A percentile compares a stretch with the other conserved stretches of the same genome.
Evolutionary conservation across 2,797 vertebrate genomes (phyloP).

Genomic region (Pteropus rufus): DNA sequence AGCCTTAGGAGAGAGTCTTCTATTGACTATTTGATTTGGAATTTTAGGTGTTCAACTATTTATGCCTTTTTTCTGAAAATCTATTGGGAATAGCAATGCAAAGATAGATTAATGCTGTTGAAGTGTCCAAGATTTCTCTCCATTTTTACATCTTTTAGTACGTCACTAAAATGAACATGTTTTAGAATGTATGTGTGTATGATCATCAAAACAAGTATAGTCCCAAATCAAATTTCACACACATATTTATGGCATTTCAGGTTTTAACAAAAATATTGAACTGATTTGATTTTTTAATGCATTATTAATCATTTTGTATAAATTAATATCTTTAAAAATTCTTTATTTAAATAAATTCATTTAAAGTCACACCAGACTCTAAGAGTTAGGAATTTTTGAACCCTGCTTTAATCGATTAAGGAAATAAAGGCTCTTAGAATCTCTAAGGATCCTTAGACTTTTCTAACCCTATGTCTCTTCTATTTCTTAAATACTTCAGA

Average conservation of each 20-base stretch:
- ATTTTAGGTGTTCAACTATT: not conserved
- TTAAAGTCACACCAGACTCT: constrained; percentile 11
- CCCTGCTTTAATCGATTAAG: not conserved
- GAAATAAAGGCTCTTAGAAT: not conserved
- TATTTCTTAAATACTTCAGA: not conserved
- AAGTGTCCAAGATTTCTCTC: not conserved
- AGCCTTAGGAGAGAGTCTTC: not conserved
- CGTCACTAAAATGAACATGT: not conserved
- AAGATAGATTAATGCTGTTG: not conserved
- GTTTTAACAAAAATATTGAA: not conserved
- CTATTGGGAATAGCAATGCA: not conserved
- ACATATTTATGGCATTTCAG: not conserved
- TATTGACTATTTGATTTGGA: not conserved
- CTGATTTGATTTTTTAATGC: constrained; percentile 27
- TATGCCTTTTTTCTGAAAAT: not conserved
- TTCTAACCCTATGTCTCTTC: not conserved
- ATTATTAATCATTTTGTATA: not conserved
- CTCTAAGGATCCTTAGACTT: not conserved
- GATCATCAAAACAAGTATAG: not conserved
- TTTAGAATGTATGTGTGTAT: not conserved
- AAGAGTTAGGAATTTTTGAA: not conserved
- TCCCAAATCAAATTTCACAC: not conserved
- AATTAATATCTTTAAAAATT: not conserved
- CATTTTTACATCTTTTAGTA: not conserved
- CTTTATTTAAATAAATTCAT: not conserved